Evolutionary conservation across 2,113 vertebrate genomes (phyloP), one percentile per base, ranked within the genome.

Genomic region (Salvelinus sp.): DNA sequence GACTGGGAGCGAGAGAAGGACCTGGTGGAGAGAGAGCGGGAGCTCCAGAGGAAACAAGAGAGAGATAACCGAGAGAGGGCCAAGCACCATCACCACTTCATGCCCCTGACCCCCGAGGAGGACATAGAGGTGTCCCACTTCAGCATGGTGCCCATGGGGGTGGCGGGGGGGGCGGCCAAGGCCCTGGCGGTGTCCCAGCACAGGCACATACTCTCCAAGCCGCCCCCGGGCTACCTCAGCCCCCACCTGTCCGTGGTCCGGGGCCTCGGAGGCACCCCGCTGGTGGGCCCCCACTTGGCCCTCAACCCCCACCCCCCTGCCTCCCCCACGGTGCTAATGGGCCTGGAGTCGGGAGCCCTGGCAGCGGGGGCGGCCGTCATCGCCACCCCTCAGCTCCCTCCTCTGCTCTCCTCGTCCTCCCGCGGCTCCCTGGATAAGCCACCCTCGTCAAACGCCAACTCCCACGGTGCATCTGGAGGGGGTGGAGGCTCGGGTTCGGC

Each of bases 61-160:
- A 82, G 90, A 89, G 82, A 90, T 70, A 85, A 89, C 78, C 83
- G 78, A 58, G 79, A 74, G 58, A 65, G 75, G 18, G 69, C 58
- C 33, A 67, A 90, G 64, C 87, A 87, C 6, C 91, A 82, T 74
- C 91, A 88, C 54, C 73, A 84, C 1, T 91, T 92, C 79, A 91
- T 92, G 87, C 86, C 92, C 7, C 91, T 92, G 62, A 92, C 89
- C 71, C 91, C 92, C 0, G 92, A 93, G 72, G 93, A 94, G 74
- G 93, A 94, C 88, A 93, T 94, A 86, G 93, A 94, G 83, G 93
- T 94, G 76, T 91, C 91, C 76, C 89, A 84, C 78, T 91, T 93
- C 33, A 94, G 87, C 87, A 92, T 92, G 91, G 85, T 90, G 75
- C 88, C 90, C 60, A 83, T 92, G 79, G 91, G 89, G 76, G 74